Evolutionary conservation across 2,888 invertebrate species (phyloP).

Genomic region (Tiliacea aurago): DNA sequence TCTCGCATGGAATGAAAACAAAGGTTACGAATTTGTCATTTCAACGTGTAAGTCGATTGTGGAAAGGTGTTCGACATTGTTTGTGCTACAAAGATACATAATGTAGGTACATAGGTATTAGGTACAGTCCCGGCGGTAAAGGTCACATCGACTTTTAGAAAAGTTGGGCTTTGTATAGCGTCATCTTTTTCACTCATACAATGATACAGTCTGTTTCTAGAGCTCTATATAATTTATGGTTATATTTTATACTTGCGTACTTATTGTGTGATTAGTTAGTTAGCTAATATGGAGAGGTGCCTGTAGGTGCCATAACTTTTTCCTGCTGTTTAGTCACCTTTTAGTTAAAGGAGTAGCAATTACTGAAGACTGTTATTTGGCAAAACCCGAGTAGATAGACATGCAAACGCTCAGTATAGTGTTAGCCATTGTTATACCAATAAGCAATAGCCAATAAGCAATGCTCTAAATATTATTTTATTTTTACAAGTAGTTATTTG

Average conservation of each 20-base stretch:
- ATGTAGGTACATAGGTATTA: not conserved
- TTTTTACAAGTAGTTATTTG: too few relatives aligned
- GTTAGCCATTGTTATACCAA: too few relatives aligned
- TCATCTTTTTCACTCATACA: not conserved
- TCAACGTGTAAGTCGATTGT: constrained; percentile 46
- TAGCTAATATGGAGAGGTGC: not conserved
- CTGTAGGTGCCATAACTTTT: not conserved
- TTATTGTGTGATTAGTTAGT: not conserved
- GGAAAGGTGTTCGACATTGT: constrained; percentile 21
- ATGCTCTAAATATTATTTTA: too few relatives aligned
- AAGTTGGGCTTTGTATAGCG: not conserved
- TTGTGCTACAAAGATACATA: constrained; percentile 11
- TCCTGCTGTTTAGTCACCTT: not conserved
- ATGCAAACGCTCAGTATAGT: not conserved
- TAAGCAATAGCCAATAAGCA: too few relatives aligned
- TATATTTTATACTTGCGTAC: not conserved
- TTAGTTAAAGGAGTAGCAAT: too few relatives aligned
- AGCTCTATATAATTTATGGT: not conserved
- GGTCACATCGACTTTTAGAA: not conserved
- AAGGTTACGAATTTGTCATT: constrained; percentile 48
- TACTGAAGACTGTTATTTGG: not conserved
- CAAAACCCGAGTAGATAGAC: not conserved
- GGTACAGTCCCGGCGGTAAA: not conserved
- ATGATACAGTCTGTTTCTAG: not conserved
- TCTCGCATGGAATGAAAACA: constrained; percentile 54